Evolutionary conservation across 2,113 vertebrate genomes (phyloP).

Genomic region (Fregata magnificens): DNA sequence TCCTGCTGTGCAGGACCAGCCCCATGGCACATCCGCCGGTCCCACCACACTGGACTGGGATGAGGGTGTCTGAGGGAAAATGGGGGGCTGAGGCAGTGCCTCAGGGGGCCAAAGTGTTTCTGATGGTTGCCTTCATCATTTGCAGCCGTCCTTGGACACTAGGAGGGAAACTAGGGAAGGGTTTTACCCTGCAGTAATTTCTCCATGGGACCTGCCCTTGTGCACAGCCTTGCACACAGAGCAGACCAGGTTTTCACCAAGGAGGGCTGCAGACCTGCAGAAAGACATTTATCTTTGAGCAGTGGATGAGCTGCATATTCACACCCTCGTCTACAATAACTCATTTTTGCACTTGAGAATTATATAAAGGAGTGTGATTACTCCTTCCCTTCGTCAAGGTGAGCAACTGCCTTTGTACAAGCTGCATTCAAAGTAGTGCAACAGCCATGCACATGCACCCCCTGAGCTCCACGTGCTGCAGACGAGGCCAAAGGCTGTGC

Average conservation of each 20-base stretch:
- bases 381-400: neutral
- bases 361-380: neutral
- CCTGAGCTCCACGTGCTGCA: neutral
- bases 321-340: neutral
- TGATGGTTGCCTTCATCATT: neutral
- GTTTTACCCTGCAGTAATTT: neutral
- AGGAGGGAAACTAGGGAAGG: neutral
- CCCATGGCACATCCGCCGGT: neutral
- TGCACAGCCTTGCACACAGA: neutral
- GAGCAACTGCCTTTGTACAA: neutral
- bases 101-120: neutral
- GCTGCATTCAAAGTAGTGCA: neutral
- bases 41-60: neutral
- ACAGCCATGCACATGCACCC: neutral
- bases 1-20: neutral
- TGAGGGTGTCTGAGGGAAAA: neutral
- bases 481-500: neutral
- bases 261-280: neutral
- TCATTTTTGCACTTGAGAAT: neutral
- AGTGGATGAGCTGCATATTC: neutral
- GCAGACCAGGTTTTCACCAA: neutral
- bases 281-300: neutral
- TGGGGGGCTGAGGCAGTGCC: neutral
- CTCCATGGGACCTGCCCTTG: accelerated
- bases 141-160: neutral